These are phyloP conservation scores for Corythaixoides concolor DNA, from an alignment of 2,113 vertebrate genomes.

Conservation along the genomic window DNA sequence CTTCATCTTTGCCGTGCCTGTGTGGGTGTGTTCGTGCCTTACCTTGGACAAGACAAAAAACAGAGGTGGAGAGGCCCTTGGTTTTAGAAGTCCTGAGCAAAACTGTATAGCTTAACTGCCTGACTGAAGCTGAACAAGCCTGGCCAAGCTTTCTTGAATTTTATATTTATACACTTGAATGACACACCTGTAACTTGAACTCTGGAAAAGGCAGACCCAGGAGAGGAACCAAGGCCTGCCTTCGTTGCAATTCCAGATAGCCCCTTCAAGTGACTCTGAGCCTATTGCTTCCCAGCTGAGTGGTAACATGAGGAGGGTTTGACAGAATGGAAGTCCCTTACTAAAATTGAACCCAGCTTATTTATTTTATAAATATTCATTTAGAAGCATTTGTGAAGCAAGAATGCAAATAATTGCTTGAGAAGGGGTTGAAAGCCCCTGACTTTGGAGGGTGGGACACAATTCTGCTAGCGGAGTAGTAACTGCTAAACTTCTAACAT, in stretches of 20 bases:
- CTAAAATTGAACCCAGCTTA: background rate
- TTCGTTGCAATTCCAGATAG: background rate
- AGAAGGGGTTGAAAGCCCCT: background rate
- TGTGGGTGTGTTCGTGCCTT: background rate
- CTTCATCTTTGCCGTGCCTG: background rate
- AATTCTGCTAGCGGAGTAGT: background rate
- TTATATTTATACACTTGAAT: background rate
- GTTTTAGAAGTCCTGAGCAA: background rate
- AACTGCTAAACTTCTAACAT: background rate
- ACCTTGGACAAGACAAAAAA: background rate
- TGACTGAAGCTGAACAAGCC: background rate
- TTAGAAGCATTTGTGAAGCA: background rate
- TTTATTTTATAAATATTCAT: background rate
- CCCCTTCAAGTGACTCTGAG: background rate
- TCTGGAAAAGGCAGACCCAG: background rate
- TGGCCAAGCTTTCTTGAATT: background rate
- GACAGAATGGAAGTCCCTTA: background rate
- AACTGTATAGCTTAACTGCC: background rate
- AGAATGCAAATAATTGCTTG: background rate
- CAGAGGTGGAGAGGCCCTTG: background rate
- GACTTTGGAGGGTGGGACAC: background rate
- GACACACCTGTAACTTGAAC: constrained; percentile 20
- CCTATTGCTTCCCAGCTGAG: background rate
- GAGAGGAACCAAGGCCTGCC: background rate
- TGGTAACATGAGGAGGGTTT: constrained; percentile 1